Evolutionary conservation across 92 coral and sea anemone genomes (phyloP).

Genomic region (Heliopora coerulea): DNA sequence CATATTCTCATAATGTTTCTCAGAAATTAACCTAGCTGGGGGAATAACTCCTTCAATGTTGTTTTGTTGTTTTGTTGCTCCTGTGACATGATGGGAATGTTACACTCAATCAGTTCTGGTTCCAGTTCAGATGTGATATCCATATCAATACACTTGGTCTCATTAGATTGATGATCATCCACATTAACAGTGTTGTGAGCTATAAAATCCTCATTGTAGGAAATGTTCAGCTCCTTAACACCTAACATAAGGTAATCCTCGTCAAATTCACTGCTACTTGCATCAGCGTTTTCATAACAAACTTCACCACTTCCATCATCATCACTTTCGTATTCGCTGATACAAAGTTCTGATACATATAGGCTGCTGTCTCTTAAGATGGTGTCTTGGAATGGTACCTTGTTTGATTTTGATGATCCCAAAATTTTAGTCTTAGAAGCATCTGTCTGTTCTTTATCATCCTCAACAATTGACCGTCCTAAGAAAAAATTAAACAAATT

Average conservation of each 20-base stretch:
- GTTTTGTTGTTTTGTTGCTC: conserved; percentile 36
- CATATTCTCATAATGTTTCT: background rate
- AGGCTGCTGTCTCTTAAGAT: conserved; percentile 21
- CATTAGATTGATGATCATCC: background rate
- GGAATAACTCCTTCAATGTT: conserved; percentile 31
- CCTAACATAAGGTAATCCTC: conserved; percentile 2
- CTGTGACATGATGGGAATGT: conserved; percentile 37
- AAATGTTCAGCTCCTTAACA: background rate
- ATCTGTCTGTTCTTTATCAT: background rate
- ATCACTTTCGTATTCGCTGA: conserved; percentile 11
- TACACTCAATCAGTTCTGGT: conserved; percentile 35
- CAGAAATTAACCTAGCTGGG: conserved; percentile 24
- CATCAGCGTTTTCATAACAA: conserved; percentile 11
- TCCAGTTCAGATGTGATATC: conserved; percentile 18
- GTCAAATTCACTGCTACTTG: conserved; percentile 26
- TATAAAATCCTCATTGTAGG: conserved; percentile 6
- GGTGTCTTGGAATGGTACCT: conserved; percentile 7
- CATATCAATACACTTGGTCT: background rate
- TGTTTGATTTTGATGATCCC: background rate
- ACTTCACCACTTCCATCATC: conserved; percentile 15
- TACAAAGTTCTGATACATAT: background rate
- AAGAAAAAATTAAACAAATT: too few species aligned
- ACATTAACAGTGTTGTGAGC: background rate
- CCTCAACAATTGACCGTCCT: background rate
- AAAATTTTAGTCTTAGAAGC: too few species aligned